A percentile compares a stretch with the other conserved stretches of the same genome.
Evolutionary conservation across 2,888 invertebrate genomes (phyloP).

Genomic region (Dicycla oo): DNA sequence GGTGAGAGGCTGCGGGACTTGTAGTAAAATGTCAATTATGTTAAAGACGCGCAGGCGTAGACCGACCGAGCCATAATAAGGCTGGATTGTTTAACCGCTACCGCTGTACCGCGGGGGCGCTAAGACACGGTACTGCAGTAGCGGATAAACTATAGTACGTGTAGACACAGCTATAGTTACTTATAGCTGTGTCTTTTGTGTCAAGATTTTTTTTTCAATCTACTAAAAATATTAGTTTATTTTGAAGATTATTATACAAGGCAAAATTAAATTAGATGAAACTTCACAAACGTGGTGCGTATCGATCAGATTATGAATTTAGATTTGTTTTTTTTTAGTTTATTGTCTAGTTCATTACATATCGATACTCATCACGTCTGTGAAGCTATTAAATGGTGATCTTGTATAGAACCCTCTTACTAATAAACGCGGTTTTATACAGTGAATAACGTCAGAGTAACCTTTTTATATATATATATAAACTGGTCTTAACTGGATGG

Average conservation of each 20-base stretch:
- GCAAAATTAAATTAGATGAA: background rate
- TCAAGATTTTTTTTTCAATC: background rate
- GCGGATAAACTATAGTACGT: no score
- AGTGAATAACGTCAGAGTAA: background rate
- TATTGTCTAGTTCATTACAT: background rate
- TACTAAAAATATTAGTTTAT: background rate
- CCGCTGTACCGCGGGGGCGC: no score
- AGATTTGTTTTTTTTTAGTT: background rate
- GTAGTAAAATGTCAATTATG: constrained; percentile 43
- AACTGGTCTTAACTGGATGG: background rate
- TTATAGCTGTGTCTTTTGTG: background rate
- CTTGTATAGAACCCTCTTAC: background rate
- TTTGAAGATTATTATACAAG: background rate
- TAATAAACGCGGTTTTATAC: background rate
- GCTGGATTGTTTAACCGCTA: background rate
- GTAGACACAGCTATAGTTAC: no score
- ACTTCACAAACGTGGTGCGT: background rate
- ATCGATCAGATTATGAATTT: background rate
- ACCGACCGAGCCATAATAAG: constrained; percentile 21
- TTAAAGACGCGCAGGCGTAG: background rate
- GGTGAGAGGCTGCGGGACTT: background rate
- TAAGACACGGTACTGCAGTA: no score
- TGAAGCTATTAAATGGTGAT: background rate
- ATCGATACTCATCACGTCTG: background rate
- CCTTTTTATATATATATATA: background rate